A percentile compares a stretch with the other conserved stretches of the same genome.
These are phyloP conservation scores for Oedothorax gibbosus DNA, from an alignment of 1,140 invertebrate species.

Conservation along the genomic window DNA sequence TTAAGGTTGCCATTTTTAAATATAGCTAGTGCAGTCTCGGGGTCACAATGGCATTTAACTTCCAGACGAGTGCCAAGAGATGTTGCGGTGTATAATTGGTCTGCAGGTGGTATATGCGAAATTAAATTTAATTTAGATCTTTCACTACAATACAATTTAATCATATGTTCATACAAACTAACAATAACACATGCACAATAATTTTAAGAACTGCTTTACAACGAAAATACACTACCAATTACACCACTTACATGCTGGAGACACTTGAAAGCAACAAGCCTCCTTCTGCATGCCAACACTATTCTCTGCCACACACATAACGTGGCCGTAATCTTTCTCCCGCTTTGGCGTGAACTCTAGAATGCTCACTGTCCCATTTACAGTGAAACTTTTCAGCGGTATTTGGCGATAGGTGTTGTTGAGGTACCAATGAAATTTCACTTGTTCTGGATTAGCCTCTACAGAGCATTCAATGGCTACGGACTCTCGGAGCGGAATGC, in stretches of 20 bases:
- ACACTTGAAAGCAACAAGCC: conserved; percentile 46
- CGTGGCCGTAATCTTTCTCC: conserved; percentile 44
- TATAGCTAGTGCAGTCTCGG: neutral
- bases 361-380: conserved; percentile 47
- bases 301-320: conserved; percentile 47
- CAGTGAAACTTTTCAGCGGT: conserved; percentile 28
- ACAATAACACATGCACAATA: neutral
- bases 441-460: conserved; percentile 79
- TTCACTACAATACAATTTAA: too few species aligned
- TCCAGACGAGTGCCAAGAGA: neutral
- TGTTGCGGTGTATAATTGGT: neutral
- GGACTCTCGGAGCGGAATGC: conserved; percentile 86
- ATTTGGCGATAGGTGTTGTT: conserved; percentile 62
- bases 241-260: conserved; percentile 45
- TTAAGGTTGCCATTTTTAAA: neutral
- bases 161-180: too few species aligned
- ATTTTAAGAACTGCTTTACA: neutral
- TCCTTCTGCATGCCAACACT: conserved; percentile 37
- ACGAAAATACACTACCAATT: neutral
- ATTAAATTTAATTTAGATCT: too few species aligned
- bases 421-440: conserved; percentile 63
- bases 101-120: too few species aligned
- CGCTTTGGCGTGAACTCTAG: conserved; percentile 32
- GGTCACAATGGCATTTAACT: neutral
- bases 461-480: conserved; percentile 85